Evolutionary conservation across 2,888 invertebrate species (phyloP).

Genomic region (Tigriopus californicus): DNA sequence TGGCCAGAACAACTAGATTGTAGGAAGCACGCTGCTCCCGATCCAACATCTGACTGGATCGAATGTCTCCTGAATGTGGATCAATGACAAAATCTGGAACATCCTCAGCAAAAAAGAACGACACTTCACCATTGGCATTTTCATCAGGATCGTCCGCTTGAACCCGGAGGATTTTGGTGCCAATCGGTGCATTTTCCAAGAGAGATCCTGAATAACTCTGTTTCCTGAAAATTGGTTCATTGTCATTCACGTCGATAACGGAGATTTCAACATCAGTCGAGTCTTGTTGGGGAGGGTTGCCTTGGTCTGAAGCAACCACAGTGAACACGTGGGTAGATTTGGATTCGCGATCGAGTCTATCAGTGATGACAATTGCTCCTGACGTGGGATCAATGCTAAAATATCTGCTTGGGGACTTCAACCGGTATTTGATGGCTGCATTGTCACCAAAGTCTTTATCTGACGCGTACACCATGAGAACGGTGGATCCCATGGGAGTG

Average conservation of each 20-base stretch:
- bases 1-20: conserved; percentile 63
- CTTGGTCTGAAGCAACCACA: conserved; percentile 81
- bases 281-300: conserved; percentile 70
- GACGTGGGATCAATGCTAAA: conserved; percentile 82
- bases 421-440: conserved; percentile 27
- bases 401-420: conserved; percentile 29
- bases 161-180: conserved; percentile 33
- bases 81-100: conserved; percentile 84
- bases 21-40: conserved; percentile 72
- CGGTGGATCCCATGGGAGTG: conserved; percentile 67
- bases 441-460: conserved; percentile 32
- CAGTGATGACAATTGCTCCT: conserved; percentile 76
- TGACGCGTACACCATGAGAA: conserved; percentile 29
- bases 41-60: conserved; percentile 73
- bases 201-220: conserved; percentile 61
- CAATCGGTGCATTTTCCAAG: conserved; percentile 68
- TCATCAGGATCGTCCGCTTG: conserved; percentile 61
- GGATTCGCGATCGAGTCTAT: conserved; percentile 43
- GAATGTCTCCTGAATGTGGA: conserved; percentile 70
- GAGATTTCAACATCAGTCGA: conserved; percentile 89
- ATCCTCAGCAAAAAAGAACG: conserved; percentile 47
- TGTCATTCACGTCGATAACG: conserved; percentile 89
- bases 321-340: conserved; percentile 56
- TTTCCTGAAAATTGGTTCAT: conserved; percentile 67
- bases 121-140: conserved; percentile 66